Percentiles rank a stretch among this genome's conserved stretches.
phyloP scores from a whole-genome alignment of 2,113 vertebrate genomes.

The Reinhardtius hippoglossoides region DNA sequence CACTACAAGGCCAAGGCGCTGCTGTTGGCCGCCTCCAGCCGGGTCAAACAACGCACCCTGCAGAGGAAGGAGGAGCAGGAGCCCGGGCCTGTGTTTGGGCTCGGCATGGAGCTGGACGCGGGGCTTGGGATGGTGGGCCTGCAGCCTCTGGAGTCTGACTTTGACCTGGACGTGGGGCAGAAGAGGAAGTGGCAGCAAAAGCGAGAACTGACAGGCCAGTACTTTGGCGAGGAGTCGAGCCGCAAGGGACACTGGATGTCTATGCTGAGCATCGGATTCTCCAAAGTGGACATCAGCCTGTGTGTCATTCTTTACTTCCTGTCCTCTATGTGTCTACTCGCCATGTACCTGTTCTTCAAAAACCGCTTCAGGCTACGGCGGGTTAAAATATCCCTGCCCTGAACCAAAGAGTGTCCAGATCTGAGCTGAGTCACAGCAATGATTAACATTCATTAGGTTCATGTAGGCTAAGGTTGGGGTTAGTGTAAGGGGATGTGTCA shows the following conservation, averaged over 20 bases:
- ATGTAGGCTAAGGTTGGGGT: constrained; percentile 12
- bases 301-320: constrained; percentile 90
- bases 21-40: constrained; percentile 53
- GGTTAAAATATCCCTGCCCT: constrained; percentile 68
- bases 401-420: constrained; percentile 37
- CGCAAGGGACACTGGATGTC: constrained; percentile 83
- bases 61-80: constrained; percentile 70
- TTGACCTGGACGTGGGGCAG: constrained; percentile 11
- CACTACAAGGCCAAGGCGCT: constrained; percentile 85
- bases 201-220: constrained; percentile 67
- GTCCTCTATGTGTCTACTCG: constrained; percentile 88
- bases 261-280: constrained; percentile 87
- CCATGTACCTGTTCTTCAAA: constrained; percentile 90
- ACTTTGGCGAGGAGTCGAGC: constrained; percentile 31
- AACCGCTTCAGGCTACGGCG: constrained; percentile 78
- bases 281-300: constrained; percentile 90
- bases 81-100: constrained; percentile 33
- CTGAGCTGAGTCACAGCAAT: accelerated
- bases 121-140: constrained; percentile 65
- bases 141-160: constrained; percentile 61
- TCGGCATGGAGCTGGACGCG: constrained; percentile 50
- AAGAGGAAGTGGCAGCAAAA: constrained; percentile 60
- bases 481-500: constrained; percentile 34
- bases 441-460: constrained; percentile 21
- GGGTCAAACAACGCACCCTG: constrained; percentile 63